Evolutionary conservation across 2,797 vertebrate species (phyloP).

Genomic region (Molothrus ater): DNA sequence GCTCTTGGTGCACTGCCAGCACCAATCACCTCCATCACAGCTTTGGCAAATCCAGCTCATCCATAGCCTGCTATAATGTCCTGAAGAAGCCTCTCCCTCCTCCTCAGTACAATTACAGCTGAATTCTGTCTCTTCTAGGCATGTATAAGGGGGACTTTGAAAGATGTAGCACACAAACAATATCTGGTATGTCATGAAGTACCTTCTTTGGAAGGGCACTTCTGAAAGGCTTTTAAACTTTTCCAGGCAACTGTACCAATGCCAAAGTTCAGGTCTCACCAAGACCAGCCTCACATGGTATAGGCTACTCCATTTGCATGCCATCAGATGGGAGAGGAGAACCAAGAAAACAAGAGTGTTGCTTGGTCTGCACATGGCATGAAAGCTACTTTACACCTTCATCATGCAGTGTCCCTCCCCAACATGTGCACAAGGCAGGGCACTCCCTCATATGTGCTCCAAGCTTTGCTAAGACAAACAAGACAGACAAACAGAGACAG

Average conservation of each 20-base stretch:
- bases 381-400: neutral
- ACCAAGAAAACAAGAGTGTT: neutral
- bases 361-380: neutral
- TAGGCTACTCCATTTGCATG: neutral
- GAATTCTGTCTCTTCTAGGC: neutral
- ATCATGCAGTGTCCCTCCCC: neutral
- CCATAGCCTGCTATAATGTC: neutral
- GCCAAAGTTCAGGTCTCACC: neutral
- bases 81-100: neutral
- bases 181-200: neutral
- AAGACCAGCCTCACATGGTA: neutral
- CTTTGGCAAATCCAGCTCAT: neutral
- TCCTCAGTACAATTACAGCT: neutral
- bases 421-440: rapidly evolving
- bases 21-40: neutral
- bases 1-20: neutral
- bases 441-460: neutral
- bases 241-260: neutral
- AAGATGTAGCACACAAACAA: neutral
- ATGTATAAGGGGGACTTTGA: neutral
- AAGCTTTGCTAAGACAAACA: neutral
- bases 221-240: neutral
- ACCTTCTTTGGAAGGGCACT: neutral
- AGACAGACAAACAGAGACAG: neutral
- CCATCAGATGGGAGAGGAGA: neutral